Conservation (phyloP, 1,140 invertebrate genomes). For the Leptinotarsa texana region DNA sequence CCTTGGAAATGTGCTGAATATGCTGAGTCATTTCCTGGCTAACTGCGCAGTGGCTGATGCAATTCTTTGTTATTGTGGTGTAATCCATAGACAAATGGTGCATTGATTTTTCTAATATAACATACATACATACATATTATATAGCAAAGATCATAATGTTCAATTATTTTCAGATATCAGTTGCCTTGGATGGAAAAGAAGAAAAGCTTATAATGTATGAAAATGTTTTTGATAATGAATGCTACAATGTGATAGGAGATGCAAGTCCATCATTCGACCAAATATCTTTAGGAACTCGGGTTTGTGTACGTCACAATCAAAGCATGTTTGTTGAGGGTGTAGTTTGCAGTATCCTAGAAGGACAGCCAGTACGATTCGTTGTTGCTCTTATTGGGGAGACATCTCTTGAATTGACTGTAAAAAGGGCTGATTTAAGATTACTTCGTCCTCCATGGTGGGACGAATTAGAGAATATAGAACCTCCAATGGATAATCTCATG, state of each 20-base stretch:
- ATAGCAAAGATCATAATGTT: background rate
- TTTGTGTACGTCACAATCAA: constrained; percentile 60
- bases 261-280: constrained; percentile 84
- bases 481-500: constrained; percentile 20
- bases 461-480: constrained; percentile 77
- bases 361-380: constrained; percentile 74
- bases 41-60: too few relatives aligned
- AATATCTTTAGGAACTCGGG: constrained; percentile 59
- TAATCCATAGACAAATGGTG: too few relatives aligned
- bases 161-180: constrained; percentile 62
- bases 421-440: constrained; percentile 85
- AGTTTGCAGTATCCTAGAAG: constrained; percentile 70
- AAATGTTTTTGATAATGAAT: constrained; percentile 75
- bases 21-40: too few relatives aligned
- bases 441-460: constrained; percentile 93
- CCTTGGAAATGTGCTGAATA: too few relatives aligned
- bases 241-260: constrained; percentile 90
- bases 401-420: constrained; percentile 62
- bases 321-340: constrained; percentile 83
- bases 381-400: constrained; percentile 68
- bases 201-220: constrained; percentile 65
- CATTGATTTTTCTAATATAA: too few relatives aligned
- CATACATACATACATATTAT: too few relatives aligned
- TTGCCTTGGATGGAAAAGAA: constrained; percentile 73
- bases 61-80: too few relatives aligned